Conservation (phyloP, 2,797 vertebrate species). For the Cryptoblepharus egeriae region DNA sequence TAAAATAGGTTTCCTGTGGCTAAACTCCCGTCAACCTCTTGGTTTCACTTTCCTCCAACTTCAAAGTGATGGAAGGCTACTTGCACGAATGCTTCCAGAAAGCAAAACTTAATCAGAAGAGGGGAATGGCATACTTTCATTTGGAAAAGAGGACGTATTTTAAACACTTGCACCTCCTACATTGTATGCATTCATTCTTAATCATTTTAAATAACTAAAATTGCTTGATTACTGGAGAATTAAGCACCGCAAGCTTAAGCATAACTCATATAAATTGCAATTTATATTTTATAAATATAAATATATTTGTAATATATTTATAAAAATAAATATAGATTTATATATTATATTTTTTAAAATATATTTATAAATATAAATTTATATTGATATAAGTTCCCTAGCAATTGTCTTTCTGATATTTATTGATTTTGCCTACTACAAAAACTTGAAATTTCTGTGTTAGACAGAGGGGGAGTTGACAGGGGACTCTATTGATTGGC, state of each 20-base stretch:
- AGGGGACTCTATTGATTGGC: neutral
- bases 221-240: neutral
- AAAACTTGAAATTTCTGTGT: neutral
- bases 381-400: no score
- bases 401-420: neutral
- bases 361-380: no score
- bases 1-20: constrained; percentile 26
- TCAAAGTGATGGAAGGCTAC: fast-evolving
- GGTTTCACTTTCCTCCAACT: constrained; percentile 21
- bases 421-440: neutral
- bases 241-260: neutral
- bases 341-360: no score
- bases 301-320: no score
- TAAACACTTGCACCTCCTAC: neutral
- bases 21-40: fast-evolving
- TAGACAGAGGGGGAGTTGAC: neutral
- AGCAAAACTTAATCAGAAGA: fast-evolving
- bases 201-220: neutral
- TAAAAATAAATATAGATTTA: no score
- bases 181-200: neutral
- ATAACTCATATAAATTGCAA: no score
- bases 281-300: no score
- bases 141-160: no score
- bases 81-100: neutral
- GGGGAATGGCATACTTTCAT: neutral